Base-by-base conservation (phyloP, 2,888 invertebrate genomes). In the Plemyria rubiginata region DNA sequence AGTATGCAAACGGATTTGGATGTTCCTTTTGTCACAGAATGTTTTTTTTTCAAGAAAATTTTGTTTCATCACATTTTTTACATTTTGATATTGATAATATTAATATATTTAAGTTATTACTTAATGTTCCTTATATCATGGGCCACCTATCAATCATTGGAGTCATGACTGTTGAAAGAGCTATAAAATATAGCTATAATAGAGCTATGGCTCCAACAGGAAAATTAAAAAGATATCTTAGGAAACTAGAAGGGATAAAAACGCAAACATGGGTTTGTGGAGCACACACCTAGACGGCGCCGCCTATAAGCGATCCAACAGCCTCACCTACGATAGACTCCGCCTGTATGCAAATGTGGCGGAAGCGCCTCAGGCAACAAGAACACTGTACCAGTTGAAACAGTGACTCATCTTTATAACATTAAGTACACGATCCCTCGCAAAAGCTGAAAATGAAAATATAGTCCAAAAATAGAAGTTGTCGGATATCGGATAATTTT, bases 271-370 rank as follows among this genome's bases (percentile, higher is more conserved):
- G 38, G 52, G 16, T 40, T 64, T 43, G 54, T 36, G 46, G 49
- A 60, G 56, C 59, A 46, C 53, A 51, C 53, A 60, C 62, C 63
- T 64, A 69, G 68, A 59, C 53, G 61, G 70, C 69, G 78, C 81
- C 85, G 85, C 85, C 87, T 86, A 80, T 78, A 75, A 82, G 79
- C 78, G 80, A 78, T 80, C 80, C 82, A 82, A 83, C 81, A 80
- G 80, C 77, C 81, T 79, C 73, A 78, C 78, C 78, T 80, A 83
- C 79, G 82, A 82, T 86, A 84, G 86, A 85, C 87, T 79, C 86
- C 84, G 86, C 88, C 88, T 82, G 86, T 88, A 91, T 91, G 90
- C 84, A 88, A 90, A 91, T 91, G 79, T 76, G 76, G 71, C 81
- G 83, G 81, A 84, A 84, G 75, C 77, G 86, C 89, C 84, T 76